A percentile compares a stretch with the other conserved stretches of the same genome.
These are phyloP conservation scores for Gymnothorax javanicus DNA, from an alignment of 2,797 vertebrate species.

Conservation along the genomic window DNA sequence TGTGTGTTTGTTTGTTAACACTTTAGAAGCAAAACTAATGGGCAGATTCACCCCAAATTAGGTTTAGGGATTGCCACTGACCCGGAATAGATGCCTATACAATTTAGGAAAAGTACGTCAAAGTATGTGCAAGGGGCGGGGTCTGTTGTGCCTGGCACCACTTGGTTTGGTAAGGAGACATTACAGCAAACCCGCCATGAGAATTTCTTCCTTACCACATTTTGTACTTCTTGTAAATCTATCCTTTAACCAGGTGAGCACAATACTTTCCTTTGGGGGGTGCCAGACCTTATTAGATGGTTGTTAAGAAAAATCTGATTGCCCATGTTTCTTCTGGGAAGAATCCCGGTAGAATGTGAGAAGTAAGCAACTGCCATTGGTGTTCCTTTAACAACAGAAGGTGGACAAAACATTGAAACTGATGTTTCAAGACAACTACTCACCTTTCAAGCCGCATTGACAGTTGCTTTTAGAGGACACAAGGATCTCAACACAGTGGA, in stretches of 20 bases:
- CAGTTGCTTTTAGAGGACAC: background rate
- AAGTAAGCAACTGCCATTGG: background rate
- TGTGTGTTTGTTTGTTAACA: no score
- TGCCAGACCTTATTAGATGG: conserved; percentile 4
- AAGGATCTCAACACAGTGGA: background rate
- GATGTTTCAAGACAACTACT: conserved; percentile 12
- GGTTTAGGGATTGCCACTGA: no score
- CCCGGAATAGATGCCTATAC: no score
- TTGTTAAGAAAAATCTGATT: background rate
- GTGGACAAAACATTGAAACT: background rate
- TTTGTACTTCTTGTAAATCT: conserved; percentile 31
- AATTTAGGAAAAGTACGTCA: no score
- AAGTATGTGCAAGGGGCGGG: no score
- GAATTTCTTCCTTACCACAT: conserved; percentile 5
- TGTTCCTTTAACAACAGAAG: background rate
- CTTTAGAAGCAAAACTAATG: no score
- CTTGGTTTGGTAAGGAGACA: background rate
- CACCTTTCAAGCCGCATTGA: conserved; percentile 2
- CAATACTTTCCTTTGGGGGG: conserved; percentile 18
- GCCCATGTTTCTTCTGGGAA: background rate
- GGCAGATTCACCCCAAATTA: no score
- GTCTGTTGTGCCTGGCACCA: no score
- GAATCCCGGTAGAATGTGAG: background rate
- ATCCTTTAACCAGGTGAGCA: background rate
- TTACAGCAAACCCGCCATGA: background rate